Percentiles rank a stretch among this genome's conserved stretches.
Conservation (phyloP, 2,888 invertebrate species). For the Drosophila mayaguana region DNA sequence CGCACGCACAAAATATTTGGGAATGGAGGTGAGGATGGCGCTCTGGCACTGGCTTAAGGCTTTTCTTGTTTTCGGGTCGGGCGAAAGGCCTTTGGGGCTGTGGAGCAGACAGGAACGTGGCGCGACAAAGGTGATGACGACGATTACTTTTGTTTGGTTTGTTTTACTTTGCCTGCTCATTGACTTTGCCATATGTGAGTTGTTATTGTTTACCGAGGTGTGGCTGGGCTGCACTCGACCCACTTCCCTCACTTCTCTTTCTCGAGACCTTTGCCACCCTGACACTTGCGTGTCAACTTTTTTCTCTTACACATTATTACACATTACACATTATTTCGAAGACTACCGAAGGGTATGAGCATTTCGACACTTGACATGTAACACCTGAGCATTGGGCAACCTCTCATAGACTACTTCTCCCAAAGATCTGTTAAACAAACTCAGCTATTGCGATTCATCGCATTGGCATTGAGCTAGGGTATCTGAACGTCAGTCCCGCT, state of each 20-base stretch:
- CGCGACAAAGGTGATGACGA: conserved; percentile 31
- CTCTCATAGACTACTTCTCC: too few species aligned
- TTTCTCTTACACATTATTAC: conserved; percentile 11
- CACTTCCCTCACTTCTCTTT: background rate
- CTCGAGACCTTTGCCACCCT: background rate
- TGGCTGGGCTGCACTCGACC: conserved; percentile 24
- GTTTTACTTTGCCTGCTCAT: conserved; percentile 33
- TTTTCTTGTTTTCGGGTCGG: background rate
- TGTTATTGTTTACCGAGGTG: conserved; percentile 48
- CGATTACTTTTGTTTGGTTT: conserved; percentile 36
- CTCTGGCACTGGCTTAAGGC: background rate
- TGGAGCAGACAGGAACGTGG: background rate
- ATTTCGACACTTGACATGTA: background rate
- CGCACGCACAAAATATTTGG: conserved; percentile 47
- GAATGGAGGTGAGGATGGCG: background rate
- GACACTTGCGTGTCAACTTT: conserved; percentile 44
- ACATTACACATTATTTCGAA: conserved; percentile 10
- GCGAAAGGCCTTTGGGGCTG: background rate
- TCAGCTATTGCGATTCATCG: background rate
- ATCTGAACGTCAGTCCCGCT: background rate
- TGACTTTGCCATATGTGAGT: conserved; percentile 25
- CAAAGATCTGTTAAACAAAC: background rate
- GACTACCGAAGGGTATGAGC: background rate
- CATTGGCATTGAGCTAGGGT: background rate
- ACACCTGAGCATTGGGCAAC: background rate